phyloP scores from a whole-genome alignment of 2,797 vertebrate genomes.

The Anomalospiza imberbis region DNA sequence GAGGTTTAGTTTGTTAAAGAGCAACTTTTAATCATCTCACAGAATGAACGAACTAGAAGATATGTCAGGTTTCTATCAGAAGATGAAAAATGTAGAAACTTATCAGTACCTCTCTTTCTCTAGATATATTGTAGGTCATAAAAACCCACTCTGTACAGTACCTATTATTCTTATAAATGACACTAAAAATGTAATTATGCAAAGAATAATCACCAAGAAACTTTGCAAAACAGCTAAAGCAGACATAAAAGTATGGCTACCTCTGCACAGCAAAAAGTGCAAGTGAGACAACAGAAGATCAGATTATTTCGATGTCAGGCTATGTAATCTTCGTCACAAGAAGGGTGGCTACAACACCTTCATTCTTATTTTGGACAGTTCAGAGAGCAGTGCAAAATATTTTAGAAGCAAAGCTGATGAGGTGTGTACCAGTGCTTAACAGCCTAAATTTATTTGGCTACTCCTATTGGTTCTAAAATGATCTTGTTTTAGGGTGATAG shows the following conservation, averaged over 20 bases:
- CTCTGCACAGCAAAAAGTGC: neutral
- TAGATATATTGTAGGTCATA: neutral
- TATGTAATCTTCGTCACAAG: neutral
- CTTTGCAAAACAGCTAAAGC: neutral
- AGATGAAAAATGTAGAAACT: constrained; percentile 51
- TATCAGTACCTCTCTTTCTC: constrained; percentile 34
- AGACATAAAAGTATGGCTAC: neutral
- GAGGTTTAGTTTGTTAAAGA: constrained; percentile 55
- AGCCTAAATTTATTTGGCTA: neutral
- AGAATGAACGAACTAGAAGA: constrained; percentile 41
- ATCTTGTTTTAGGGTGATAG: neutral
- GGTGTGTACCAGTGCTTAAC: neutral
- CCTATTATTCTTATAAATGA: constrained; percentile 11
- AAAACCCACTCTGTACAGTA: neutral
- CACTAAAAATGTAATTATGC: constrained; percentile 32
- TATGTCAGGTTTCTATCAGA: constrained; percentile 42
- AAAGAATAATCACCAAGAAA: constrained; percentile 7
- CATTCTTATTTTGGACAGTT: neutral
- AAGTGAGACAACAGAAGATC: neutral
- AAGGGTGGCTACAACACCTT: neutral
- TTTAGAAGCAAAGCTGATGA: neutral
- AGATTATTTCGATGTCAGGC: neutral
- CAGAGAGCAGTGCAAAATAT: neutral
- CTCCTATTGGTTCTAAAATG: neutral
- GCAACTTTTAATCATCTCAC: constrained; percentile 59